Conservation (phyloP, 2,113 vertebrate genomes). For the Puntigrus tetrazona region DNA sequence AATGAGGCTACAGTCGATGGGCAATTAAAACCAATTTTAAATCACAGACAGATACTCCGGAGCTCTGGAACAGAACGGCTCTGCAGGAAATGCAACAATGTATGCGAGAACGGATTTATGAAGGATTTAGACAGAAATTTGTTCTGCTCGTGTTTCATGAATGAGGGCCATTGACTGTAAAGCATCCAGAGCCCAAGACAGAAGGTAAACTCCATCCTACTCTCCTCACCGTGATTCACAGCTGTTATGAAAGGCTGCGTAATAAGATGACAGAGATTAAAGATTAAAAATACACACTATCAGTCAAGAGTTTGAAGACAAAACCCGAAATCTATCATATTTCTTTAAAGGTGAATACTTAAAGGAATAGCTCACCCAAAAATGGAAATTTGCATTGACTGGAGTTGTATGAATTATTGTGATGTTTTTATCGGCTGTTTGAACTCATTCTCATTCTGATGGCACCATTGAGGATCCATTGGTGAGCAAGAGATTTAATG, state of each 20-base stretch:
- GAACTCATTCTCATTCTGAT: no score
- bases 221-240: neutral
- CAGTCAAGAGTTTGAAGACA: neutral
- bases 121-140: neutral
- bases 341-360: neutral
- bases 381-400: no score
- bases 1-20: neutral
- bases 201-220: neutral
- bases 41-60: neutral
- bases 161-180: neutral
- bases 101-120: neutral
- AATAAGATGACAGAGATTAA: neutral
- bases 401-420: no score
- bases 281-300: neutral
- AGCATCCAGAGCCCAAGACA: neutral
- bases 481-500: no score
- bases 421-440: no score
- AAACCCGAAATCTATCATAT: neutral
- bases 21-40: neutral
- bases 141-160: neutral
- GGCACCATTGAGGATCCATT: no score
- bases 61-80: neutral
- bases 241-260: neutral
- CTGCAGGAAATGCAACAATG: neutral
- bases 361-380: neutral